Conservation (phyloP, 2,888 invertebrate genomes). For the Aporophyla lueneburgensis region DNA sequence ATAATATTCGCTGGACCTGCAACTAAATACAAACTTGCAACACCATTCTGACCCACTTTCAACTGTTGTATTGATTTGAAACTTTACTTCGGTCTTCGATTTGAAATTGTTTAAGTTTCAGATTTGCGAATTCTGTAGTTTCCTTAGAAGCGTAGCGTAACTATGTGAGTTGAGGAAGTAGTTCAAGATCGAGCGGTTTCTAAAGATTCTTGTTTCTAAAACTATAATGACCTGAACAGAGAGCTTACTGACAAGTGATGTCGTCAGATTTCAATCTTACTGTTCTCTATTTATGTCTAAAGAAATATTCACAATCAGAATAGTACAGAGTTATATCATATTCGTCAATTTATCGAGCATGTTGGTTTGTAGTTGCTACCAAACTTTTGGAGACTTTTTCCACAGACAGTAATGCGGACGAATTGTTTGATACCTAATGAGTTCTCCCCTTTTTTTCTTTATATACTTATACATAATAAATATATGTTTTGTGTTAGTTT, state of each 20-base stretch:
- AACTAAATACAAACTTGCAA: constrained; percentile 17
- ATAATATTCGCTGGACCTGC: background rate
- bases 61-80: constrained; percentile 39
- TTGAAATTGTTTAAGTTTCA: constrained; percentile 38
- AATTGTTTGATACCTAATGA: no score
- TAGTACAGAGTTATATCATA: background rate
- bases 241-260: background rate
- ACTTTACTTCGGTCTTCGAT: constrained; percentile 33
- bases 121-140: constrained; percentile 41
- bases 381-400: no score
- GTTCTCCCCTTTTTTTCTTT: no score
- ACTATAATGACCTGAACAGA: background rate
- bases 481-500: no score
- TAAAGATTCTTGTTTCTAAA: background rate
- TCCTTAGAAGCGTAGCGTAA: constrained; percentile 24
- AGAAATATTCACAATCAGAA: background rate
- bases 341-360: background rate
- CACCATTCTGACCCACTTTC: constrained; percentile 35
- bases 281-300: background rate
- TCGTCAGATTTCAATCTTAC: no score
- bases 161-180: background rate
- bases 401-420: no score
- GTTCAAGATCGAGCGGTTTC: constrained; percentile 8
- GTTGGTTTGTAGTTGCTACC: no score
- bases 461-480: no score